Percentiles rank a stretch among this genome's conserved stretches.
phyloP scores from a whole-genome alignment of 1,140 invertebrate genomes.

The Caerostris extrusa region DNA sequence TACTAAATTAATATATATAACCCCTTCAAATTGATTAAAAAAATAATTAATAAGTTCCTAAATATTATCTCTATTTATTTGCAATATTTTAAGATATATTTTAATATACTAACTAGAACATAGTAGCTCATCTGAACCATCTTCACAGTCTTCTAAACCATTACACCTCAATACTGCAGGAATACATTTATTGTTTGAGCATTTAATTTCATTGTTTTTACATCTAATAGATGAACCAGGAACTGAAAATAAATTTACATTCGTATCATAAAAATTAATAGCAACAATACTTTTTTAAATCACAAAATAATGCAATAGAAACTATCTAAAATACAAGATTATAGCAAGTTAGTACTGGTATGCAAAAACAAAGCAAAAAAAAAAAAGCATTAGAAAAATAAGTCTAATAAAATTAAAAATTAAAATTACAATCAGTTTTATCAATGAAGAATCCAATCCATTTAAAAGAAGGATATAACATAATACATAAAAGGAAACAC shows the following conservation, averaged over 20 bases:
- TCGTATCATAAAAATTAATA: not conserved
- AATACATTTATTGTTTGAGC: constrained; percentile 64
- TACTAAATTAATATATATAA: too few relatives aligned
- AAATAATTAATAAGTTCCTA: not conserved
- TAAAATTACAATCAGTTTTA: too few relatives aligned
- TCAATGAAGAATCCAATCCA: too few relatives aligned
- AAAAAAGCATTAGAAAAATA: too few relatives aligned
- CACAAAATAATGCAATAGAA: too few relatives aligned
- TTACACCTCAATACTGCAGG: constrained; percentile 75
- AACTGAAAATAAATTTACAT: not conserved
- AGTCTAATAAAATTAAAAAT: too few relatives aligned
- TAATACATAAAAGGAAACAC: too few relatives aligned
- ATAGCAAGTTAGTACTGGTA: too few relatives aligned
- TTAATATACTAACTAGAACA: constrained; percentile 63
- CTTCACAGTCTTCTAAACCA: constrained; percentile 76
- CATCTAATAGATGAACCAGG: constrained; percentile 33
- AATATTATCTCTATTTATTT: not conserved
- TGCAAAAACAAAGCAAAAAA: too few relatives aligned
- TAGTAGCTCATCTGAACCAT: constrained; percentile 78
- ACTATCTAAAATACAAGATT: too few relatives aligned
- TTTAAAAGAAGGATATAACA: too few relatives aligned
- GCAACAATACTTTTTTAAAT: too few relatives aligned
- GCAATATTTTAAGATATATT: not conserved
- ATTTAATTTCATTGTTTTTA: constrained; percentile 76
- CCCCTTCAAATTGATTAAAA: not conserved